Conservation (phyloP, 1,140 invertebrate genomes). For the Spodoptera frugiperda region DNA sequence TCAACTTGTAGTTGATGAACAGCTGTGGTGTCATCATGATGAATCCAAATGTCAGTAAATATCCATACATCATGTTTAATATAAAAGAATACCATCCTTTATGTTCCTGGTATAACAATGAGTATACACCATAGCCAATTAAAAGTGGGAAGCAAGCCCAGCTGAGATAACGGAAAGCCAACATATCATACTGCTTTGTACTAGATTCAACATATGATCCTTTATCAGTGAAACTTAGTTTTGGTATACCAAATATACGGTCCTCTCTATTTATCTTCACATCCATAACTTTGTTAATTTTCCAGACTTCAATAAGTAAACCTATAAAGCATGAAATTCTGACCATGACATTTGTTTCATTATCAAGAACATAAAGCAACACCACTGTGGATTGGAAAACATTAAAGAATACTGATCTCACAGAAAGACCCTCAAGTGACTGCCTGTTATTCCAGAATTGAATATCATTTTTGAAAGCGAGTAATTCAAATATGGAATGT, state of each 20-base stretch:
- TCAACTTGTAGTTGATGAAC: constrained; percentile 99
- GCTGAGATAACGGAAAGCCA: constrained; percentile 98
- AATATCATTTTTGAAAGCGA: constrained; percentile 99
- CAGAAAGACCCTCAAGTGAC: constrained; percentile 98
- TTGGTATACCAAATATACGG: constrained; percentile 93
- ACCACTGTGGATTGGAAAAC: constrained; percentile 99
- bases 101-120: constrained; percentile 98
- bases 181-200: constrained; percentile 97
- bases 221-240: constrained; percentile 95
- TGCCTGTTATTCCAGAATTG: constrained; percentile 99
- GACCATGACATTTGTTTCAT: constrained; percentile 99
- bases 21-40: constrained; percentile 99
- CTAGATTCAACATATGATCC: constrained; percentile 98
- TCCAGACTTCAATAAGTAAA: constrained; percentile 99
- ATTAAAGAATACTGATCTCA: constrained; percentile 99
- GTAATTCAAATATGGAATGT: constrained; percentile 98
- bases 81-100: constrained; percentile 99
- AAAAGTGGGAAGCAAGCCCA: constrained; percentile 98
- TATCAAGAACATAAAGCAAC: constrained; percentile 98
- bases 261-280: constrained; percentile 93
- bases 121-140: constrained; percentile 97
- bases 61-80: constrained; percentile 98
- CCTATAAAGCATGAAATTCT: constrained; percentile 97
- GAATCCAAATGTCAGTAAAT: constrained; percentile 99
- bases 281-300: constrained; percentile 98